Percentiles rank a stretch among this genome's conserved stretches.
These are phyloP conservation scores for Lamproptera curius DNA, from an alignment of 2,888 invertebrate genomes.

Conservation along the genomic window DNA sequence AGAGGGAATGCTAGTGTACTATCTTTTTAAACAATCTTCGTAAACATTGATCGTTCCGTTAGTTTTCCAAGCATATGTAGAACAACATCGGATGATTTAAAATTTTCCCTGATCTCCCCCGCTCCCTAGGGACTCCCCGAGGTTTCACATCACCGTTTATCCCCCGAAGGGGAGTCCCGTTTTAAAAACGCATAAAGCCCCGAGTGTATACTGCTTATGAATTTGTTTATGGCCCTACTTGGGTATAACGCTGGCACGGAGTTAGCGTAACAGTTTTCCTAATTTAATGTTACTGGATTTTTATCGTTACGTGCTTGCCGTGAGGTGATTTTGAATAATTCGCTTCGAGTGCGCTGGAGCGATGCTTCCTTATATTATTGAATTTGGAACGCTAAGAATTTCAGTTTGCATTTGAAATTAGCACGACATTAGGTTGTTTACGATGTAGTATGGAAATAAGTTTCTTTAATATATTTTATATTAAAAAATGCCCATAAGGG, in stretches of 20 bases:
- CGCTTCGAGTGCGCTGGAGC: no score
- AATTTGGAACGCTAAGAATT: no score
- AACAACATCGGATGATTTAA: slow-evolving; percentile 25
- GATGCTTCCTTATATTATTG: no score
- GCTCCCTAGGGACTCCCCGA: slow-evolving; percentile 55
- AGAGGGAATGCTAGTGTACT: no score
- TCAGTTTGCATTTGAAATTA: no score
- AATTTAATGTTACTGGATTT: slow-evolving; percentile 52
- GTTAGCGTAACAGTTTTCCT: slow-evolving; percentile 59
- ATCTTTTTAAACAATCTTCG: no score
- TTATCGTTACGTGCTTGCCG: slow-evolving; percentile 39
- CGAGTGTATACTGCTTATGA: slow-evolving; percentile 73
- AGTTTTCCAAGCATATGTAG: slow-evolving; percentile 2
- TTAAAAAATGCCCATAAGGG: no score
- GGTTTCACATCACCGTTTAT: slow-evolving; percentile 63
- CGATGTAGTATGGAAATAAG: no score
- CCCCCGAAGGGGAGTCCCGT: slow-evolving; percentile 55
- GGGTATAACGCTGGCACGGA: slow-evolving; percentile 43
- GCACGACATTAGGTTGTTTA: no score
- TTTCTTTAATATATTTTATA: no score
- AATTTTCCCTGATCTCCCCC: slow-evolving; percentile 39
- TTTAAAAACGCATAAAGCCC: slow-evolving; percentile 72
- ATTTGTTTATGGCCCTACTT: slow-evolving; percentile 75
- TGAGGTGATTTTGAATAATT: no score
- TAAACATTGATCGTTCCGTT: no score